A percentile compares a stretch with the other conserved stretches of the same genome.
phyloP scores from a whole-genome alignment of 2,888 invertebrate genomes.

The Leptura quadrifasciata region DNA sequence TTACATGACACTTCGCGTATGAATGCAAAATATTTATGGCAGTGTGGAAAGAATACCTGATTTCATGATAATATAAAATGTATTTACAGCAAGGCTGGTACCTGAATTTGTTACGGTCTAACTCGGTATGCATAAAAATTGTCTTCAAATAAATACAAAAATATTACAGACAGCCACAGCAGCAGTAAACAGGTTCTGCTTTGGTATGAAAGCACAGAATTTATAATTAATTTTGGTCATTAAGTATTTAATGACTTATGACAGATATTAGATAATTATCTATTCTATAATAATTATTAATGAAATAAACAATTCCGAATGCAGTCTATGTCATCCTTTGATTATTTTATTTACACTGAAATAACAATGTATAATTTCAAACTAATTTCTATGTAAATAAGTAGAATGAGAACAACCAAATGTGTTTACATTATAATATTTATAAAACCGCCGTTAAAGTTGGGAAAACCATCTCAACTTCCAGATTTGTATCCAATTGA shows the following conservation, averaged over 20 bases:
- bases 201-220: background rate
- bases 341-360: too few species aligned
- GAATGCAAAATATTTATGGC: slow-evolving; percentile 21
- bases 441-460: too few species aligned
- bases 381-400: too few species aligned
- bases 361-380: too few species aligned
- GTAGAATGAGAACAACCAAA: too few species aligned
- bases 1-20: background rate
- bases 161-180: background rate
- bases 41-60: slow-evolving; percentile 8
- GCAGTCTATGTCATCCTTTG: too few species aligned
- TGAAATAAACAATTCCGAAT: too few species aligned
- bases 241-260: background rate
- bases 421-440: too few species aligned
- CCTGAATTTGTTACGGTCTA: background rate
- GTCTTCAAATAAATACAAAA: background rate
- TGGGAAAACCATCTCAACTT: too few species aligned
- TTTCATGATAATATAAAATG: background rate
- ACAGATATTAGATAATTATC: background rate
- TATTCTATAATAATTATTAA: background rate
- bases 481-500: too few species aligned
- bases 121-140: background rate
- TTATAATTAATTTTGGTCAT: background rate
- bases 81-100: background rate
- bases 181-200: background rate